Base-by-base conservation (phyloP, 64 coral and sea anemone genomes). In the Dendrophyllia cribrosa region DNA sequence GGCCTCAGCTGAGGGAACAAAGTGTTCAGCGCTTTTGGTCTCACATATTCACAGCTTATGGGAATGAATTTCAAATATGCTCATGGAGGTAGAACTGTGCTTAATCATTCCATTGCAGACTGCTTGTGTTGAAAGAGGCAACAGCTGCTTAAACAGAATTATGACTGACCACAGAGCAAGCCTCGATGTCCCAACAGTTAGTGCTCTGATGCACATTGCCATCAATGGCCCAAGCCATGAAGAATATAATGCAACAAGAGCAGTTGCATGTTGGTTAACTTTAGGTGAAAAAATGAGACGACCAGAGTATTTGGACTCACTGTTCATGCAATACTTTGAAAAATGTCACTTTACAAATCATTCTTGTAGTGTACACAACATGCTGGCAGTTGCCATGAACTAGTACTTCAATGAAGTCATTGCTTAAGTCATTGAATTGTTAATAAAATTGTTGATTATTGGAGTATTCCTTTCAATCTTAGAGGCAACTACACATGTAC, bases 301-400 rank as follows among this genome's bases (percentile, higher is more conserved):
- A 20, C 78, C 78, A 82, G 78, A 82, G 76, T 79, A 79, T 79
- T 53, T 79, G 76, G 76, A 79, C 76, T 79, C 76, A 79, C 76
- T 50, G 76, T 79, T 53, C n/a, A 79, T 79, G 76, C n/a, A 79
- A 79, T 79, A 79, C 76, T 79, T 79, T 79, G 76, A 59, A 79
- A 79, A 7, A 51, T 79, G 49, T 79, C n/a, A 20, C 76, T 79
- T 52, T 79, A 50, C 48, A 79, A 79, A 20, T 51, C 76, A 79
- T 79, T 79, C 76, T 6, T 79, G 76, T 79, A 53, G 76, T 20
- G 51, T 59, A 58, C 76, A 51, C 34, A 66, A 66, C 63, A 50
- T 7, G n/a, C 77, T 80, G 77, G 23, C 77, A 80, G 77, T 80
- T 80, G 77, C 77, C 51, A 80, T 80, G 77, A 80, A 80, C 77